Evolutionary conservation across 2,888 invertebrate genomes (phyloP), one percentile per base, ranked within the genome.

Genomic region (Platycheirus albimanus): DNA sequence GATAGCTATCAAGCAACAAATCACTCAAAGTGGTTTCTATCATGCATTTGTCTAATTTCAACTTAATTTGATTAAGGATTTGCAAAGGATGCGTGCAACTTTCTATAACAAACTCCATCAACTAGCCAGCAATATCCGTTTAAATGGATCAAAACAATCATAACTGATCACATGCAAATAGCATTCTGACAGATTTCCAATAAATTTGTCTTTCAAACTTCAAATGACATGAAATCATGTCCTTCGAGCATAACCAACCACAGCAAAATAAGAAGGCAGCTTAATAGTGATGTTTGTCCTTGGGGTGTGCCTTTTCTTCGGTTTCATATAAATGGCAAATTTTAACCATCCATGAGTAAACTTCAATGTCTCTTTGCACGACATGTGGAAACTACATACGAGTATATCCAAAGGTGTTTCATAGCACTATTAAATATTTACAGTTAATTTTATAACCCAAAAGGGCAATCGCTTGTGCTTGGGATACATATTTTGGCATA

Each of bases 391-490:
- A 54, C 75, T 47, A 67, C n/a, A n/a, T n/a, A n/a, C n/a, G n/a
- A n/a, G n/a, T n/a, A n/a, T n/a, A n/a, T 33, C 19, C 38, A 69
- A 78, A 83, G 83, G 83, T 83, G 83, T 83, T 83, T 83, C 83
- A 83, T 78, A 19, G 83, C 83, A 74, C 78, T 89, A 90, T 90
- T 90, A 90, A 90, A 90, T 89, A 90, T 90, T 90, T 90, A 90
- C 89, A 89, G 88, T 90, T 89, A 87, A 88, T 89, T 90, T 89
- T 90, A 90, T 89, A 85, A 87, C 86, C 86, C 83, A 86, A 87
- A 87, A 88, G 90, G 89, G 88, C 90, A 90, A 89, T 90, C 90
- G 89, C 89, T 88, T 89, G n/a, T n/a, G n/a, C 87, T 86, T 84
- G 52, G 69, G 70, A 72, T 81, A 17, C 67, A 88, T n/a, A n/a